phyloP scores from a whole-genome alignment of 53 echinoderm and acorn worm species.

The Arbacia lixula region DNA sequence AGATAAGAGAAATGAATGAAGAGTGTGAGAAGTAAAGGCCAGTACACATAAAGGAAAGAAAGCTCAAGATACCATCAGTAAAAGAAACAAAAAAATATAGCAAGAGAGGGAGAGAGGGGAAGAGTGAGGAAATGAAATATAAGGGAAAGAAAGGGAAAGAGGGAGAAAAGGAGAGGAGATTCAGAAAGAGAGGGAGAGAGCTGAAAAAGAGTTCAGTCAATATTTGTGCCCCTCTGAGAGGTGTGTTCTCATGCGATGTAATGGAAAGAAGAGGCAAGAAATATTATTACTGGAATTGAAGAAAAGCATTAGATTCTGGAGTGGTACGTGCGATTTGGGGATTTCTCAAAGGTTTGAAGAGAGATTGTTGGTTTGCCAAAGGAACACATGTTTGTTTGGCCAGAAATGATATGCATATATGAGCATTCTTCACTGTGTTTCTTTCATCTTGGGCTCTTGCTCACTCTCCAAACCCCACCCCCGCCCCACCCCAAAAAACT shows the following conservation, averaged over 20 bases:
- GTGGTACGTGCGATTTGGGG: constrained; percentile 50
- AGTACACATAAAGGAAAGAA: too few species aligned
- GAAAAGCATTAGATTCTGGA: constrained; percentile 39
- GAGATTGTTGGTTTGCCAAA: constrained; percentile 53
- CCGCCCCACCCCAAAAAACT: too few species aligned
- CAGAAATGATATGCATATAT: constrained; percentile 61
- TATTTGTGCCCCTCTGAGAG: constrained; percentile 55
- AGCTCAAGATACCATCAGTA: too few species aligned
- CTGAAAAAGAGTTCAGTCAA: constrained; percentile 50
- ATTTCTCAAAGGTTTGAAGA: constrained; percentile 43
- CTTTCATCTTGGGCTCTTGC: constrained; percentile 29
- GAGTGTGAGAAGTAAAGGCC: too few species aligned
- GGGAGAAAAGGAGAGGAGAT: constrained; percentile 25
- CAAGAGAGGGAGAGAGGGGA: too few species aligned
- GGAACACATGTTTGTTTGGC: constrained; percentile 62
- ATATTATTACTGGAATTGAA: constrained; percentile 53
- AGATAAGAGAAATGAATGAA: too few species aligned
- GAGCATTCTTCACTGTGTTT: constrained; percentile 28
- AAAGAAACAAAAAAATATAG: too few species aligned
- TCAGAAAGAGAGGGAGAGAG: constrained; percentile 6
- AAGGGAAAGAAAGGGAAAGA: constrained; percentile 19
- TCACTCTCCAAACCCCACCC: too few species aligned
- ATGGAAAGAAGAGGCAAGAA: constrained; percentile 35
- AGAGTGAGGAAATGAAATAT: too few species aligned
- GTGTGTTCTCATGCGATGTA: constrained; percentile 54